Conservation (phyloP, 2,888 invertebrate genomes). For the Cacoxenus indagator region DNA sequence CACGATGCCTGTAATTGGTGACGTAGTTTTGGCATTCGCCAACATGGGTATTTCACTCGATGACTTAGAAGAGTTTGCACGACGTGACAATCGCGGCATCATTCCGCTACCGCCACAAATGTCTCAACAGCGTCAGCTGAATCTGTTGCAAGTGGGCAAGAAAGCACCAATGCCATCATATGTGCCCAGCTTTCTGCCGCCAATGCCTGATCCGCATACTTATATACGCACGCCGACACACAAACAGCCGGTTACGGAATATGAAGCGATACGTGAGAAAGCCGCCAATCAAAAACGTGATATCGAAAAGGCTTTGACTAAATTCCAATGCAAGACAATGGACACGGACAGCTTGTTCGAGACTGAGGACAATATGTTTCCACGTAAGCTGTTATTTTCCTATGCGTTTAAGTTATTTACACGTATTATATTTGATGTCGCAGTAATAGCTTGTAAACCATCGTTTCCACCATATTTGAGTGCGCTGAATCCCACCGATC, state of each 20-base stretch:
- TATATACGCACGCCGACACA: constrained; percentile 96
- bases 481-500: constrained; percentile 91
- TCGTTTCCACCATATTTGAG: constrained; percentile 86
- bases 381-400: constrained; percentile 80
- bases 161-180: constrained; percentile 87
- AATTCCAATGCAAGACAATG: constrained; percentile 95
- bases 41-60: constrained; percentile 87
- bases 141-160: constrained; percentile 89
- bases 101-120: constrained; percentile 81
- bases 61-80: constrained; percentile 82
- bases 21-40: constrained; percentile 86
- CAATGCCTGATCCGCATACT: constrained; percentile 96
- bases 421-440: no score
- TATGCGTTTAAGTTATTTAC: no score
- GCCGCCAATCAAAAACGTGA: constrained; percentile 94
- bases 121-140: constrained; percentile 83
- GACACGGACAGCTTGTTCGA: constrained; percentile 91
- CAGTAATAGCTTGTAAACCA: constrained; percentile 91
- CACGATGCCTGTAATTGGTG: constrained; percentile 89
- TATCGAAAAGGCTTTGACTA: constrained; percentile 91
- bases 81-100: constrained; percentile 78
- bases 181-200: constrained; percentile 91
- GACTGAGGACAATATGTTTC: constrained; percentile 90
- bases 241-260: constrained; percentile 96
- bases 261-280: constrained; percentile 95